Evolutionary conservation across 1,140 invertebrate genomes (phyloP).

Genomic region (Yoshiicerus persimilis): DNA sequence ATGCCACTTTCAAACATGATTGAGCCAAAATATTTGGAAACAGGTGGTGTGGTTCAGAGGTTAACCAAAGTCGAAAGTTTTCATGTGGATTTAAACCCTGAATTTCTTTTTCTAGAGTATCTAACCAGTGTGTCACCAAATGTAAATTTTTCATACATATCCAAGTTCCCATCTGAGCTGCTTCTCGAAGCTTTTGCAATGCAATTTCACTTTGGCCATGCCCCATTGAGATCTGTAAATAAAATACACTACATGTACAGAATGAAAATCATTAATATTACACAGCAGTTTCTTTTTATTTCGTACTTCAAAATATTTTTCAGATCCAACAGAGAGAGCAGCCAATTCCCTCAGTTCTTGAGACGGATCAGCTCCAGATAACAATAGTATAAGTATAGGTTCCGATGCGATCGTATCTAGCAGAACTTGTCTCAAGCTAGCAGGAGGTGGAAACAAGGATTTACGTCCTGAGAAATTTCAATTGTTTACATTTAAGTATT

Average conservation of each 20-base stretch:
- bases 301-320: slow-evolving; percentile 64
- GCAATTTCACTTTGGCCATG: slow-evolving; percentile 71
- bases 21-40: slow-evolving; percentile 68
- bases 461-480: slow-evolving; percentile 61
- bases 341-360: slow-evolving; percentile 71
- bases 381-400: slow-evolving; percentile 75
- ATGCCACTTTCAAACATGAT: slow-evolving; percentile 77
- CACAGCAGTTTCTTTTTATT: not conserved
- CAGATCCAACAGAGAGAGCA: slow-evolving; percentile 57
- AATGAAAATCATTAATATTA: not conserved
- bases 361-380: slow-evolving; percentile 79
- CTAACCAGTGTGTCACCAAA: slow-evolving; percentile 76
- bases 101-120: slow-evolving; percentile 71
- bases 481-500: too few species aligned
- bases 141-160: slow-evolving; percentile 86
- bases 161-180: slow-evolving; percentile 67
- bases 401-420: slow-evolving; percentile 62
- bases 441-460: slow-evolving; percentile 64
- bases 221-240: slow-evolving; percentile 68
- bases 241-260: not conserved
- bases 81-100: slow-evolving; percentile 62
- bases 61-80: slow-evolving; percentile 75
- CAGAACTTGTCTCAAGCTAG: slow-evolving; percentile 64
- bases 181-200: slow-evolving; percentile 59
- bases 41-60: slow-evolving; percentile 67